A percentile compares a stretch with the other conserved stretches of the same genome.
Conservation (phyloP, 2,113 vertebrate species). For the Campylomormyrus tamandua region DNA sequence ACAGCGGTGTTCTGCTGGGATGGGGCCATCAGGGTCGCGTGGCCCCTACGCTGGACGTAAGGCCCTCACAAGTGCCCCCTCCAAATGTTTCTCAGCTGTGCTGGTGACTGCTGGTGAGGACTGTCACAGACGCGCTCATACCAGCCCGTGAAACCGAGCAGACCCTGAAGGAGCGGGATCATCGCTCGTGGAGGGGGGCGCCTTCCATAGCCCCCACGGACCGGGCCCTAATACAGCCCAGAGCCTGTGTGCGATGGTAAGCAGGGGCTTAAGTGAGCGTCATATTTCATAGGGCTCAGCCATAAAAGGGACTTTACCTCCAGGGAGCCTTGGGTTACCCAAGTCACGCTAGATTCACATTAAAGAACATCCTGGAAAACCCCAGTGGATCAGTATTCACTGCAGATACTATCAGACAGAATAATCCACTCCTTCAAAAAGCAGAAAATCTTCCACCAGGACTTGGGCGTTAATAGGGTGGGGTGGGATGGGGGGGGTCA, state of each 20-base stretch:
- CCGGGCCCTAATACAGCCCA: too few species aligned
- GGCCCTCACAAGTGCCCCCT: not conserved
- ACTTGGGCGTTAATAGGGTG: not conserved
- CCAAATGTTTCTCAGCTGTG: not conserved
- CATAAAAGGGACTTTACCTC: not conserved
- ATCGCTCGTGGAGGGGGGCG: too few species aligned
- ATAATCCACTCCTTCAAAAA: not conserved
- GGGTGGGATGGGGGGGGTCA: not conserved
- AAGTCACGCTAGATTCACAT: not conserved
- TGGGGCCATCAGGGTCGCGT: not conserved
- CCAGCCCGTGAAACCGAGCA: too few species aligned
- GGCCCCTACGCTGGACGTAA: not conserved
- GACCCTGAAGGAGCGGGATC: too few species aligned
- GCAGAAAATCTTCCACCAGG: not conserved
- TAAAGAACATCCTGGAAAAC: not conserved
- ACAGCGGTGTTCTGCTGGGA: not conserved
- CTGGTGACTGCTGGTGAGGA: not conserved
- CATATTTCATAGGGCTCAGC: not conserved
- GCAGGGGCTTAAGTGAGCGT: not conserved
- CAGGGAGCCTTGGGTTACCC: not conserved
- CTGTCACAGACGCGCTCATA: not conserved
- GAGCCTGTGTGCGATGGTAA: not conserved
- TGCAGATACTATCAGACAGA: not conserved
- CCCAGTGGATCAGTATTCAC: not conserved
- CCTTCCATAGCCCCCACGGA: not conserved